Base-by-base conservation (phyloP, 2,797 vertebrate species). In the Macroramphosus scolopax region DNA sequence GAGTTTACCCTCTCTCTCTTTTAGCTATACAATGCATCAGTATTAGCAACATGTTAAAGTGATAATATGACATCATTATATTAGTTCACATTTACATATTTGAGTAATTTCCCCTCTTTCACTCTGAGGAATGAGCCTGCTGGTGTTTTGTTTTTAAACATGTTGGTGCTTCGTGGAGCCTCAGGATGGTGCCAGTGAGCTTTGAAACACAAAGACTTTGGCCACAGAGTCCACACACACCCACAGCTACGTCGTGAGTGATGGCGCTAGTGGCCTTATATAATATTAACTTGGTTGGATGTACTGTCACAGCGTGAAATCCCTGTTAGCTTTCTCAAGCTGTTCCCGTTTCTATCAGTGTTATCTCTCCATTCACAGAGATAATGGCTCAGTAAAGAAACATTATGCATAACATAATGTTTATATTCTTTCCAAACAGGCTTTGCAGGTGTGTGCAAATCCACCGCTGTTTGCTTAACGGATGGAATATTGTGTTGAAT, bases 171-270 rank as follows among this genome's bases (percentile, higher is more conserved):
- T 10, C 1, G 3, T 13, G 17, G 2, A 5, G 39, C 83, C 88
- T 63, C 82, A 44, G 65, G 82, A 71, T 83, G 84, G 85, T 11
- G 81, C 82, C 66, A 83, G 72, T 63, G 81, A 68, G 81, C 85
- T 87, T 49, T 68, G 17, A 55, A 81, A 63, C n/a, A 14, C 20
- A 43, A n/a, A 26, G 8, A 20, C 18, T 5, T 18, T 28, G 7
- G 12, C 25, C 16, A 26, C 51, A 42, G 41, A 57, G 32, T 39
- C 32, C 16, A 24, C 55, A 50, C 30, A 49, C 14, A 48, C 13
- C 41, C 38, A 39, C 35, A 34, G n/a, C n/a, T n/a, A n/a, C n/a
- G n/a, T n/a, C n/a, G n/a, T 51, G 22, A 63, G 39, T 54, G 67
- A 75, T 71, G 69, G 44, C 36, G 37, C 20, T 36, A 12, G 26